phyloP scores from a whole-genome alignment of 2,797 vertebrate genomes.

The Urosaurus nigricauda region DNA sequence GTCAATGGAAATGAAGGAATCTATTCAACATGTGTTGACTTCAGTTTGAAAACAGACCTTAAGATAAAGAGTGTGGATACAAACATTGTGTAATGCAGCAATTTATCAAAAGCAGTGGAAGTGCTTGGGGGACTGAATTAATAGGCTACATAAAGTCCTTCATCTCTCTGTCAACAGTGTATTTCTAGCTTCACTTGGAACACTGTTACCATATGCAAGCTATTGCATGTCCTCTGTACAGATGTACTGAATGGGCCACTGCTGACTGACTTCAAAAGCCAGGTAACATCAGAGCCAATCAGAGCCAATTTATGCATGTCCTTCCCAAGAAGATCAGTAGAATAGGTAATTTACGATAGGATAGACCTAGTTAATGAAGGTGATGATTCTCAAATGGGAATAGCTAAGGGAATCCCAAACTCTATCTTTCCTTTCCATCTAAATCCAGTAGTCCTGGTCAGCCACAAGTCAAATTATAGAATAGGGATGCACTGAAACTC shows the following conservation, averaged over 20 bases:
- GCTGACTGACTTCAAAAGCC: not conserved
- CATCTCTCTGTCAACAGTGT: constrained; percentile 32
- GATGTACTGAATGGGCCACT: constrained; percentile 6
- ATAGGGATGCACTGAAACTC: too few relatives aligned
- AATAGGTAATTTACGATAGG: not conserved
- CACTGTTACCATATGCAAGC: constrained; percentile 35
- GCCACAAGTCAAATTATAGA: too few relatives aligned
- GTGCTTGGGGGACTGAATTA: constrained; percentile 57
- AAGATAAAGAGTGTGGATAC: constrained; percentile 34
- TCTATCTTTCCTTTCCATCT: not conserved
- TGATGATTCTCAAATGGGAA: not conserved
- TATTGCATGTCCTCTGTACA: constrained; percentile 33
- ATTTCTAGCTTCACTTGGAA: constrained; percentile 29
- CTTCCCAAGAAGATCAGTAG: not conserved
- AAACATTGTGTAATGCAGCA: constrained; percentile 8
- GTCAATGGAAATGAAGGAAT: not conserved
- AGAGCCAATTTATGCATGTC: not conserved
- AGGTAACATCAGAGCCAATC: not conserved
- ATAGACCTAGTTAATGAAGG: not conserved
- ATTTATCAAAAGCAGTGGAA: constrained; percentile 56
- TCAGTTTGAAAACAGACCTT: constrained; percentile 48
- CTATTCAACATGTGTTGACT: constrained; percentile 43
- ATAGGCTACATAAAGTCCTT: constrained; percentile 65
- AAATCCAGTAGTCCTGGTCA: not conserved
- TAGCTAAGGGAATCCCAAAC: not conserved